Evolutionary conservation across 1,140 invertebrate genomes (phyloP).

Genomic region (Camponotus floridanus): DNA sequence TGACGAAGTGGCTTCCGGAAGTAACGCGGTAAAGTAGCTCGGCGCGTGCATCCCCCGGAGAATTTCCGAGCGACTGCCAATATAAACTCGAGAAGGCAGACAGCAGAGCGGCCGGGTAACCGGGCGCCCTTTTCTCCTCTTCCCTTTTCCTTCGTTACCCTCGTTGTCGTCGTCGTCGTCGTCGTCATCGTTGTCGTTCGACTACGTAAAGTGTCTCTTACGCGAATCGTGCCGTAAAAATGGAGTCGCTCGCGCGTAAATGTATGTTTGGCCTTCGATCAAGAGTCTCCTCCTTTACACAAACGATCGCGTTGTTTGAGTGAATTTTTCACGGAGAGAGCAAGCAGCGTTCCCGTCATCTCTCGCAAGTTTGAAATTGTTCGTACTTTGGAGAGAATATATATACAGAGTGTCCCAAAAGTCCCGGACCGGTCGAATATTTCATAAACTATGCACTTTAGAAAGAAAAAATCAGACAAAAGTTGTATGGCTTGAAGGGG

Average conservation of each 20-base stretch:
- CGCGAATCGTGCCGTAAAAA: conserved; percentile 46
- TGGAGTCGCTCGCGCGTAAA: conserved; percentile 50
- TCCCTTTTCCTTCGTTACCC: neutral
- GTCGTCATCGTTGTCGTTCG: conserved; percentile 18
- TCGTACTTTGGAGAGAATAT: neutral
- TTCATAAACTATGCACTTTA: no score
- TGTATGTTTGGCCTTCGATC: conserved; percentile 48
- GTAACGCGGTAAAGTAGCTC: conserved; percentile 27
- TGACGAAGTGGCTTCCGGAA: conserved; percentile 64
- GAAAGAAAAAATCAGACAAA: no score
- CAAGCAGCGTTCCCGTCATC: conserved; percentile 12
- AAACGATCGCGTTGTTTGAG: conserved; percentile 35
- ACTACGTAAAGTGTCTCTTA: conserved; percentile 51
- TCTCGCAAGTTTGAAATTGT: conserved; percentile 10
- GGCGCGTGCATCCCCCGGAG: conserved; percentile 39
- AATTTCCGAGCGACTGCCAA: conserved; percentile 53
- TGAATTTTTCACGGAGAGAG: conserved; percentile 21
- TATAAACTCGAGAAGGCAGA: conserved; percentile 57
- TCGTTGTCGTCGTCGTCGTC: conserved; percentile 34
- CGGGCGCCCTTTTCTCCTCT: conserved; percentile 27
- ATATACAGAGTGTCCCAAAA: no score
- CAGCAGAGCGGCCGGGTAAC: conserved; percentile 29
- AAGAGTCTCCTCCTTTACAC: conserved; percentile 9
- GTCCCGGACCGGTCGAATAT: no score
- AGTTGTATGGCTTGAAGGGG: no score